Evolutionary conservation across 2,888 invertebrate genomes (phyloP), one percentile per base, ranked within the genome.

Genomic region (Patella depressa): DNA sequence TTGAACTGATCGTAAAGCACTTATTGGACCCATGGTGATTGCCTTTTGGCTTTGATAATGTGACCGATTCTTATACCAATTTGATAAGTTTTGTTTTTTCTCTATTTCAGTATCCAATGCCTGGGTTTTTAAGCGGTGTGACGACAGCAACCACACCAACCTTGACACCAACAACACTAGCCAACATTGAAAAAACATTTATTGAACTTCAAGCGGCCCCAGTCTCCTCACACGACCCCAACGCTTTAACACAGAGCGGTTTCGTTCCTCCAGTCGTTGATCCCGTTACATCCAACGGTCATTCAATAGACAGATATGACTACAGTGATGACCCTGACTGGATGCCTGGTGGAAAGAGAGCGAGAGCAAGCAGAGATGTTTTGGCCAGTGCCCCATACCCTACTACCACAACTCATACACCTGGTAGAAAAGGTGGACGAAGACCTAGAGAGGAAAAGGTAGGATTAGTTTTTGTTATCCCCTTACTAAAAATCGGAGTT

Each of bases 131-230:
- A 57, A 85, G 82, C 78, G 96, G 96, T 90, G 96, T 97, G 89
- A 97, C 97, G 76, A 97, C 97, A 80, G 94, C 96, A 92, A 98
- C 97, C 84, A 97, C 98, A 90, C 95, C 97, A 84, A 97, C 97
- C 90, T 93, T 98, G 88, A 98, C 98, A 85, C 98, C 98, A 82
- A 98, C 98, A 72, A 97, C 97, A 87, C 93, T 98, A 91, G 95
- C 96, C 89, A 93, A 94, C 93, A 96, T 98, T 92, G 97, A 98
- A 93, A 97, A 97, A 89, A 95, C 96, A 1, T 96, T 97, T 93
- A 94, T 96, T 90, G 97, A 97, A 93, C 93, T 97, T 89, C 95
- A 95, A 92, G 87, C 88, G 4, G 94, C 95, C 85, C 94, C 94
- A 91, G 89, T 89, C 69, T 74, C 77, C 17, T 78, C 79, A 59